These are phyloP conservation scores for Pterocles burchelli DNA, from an alignment of 2,113 vertebrate species.

Conservation along the genomic window DNA sequence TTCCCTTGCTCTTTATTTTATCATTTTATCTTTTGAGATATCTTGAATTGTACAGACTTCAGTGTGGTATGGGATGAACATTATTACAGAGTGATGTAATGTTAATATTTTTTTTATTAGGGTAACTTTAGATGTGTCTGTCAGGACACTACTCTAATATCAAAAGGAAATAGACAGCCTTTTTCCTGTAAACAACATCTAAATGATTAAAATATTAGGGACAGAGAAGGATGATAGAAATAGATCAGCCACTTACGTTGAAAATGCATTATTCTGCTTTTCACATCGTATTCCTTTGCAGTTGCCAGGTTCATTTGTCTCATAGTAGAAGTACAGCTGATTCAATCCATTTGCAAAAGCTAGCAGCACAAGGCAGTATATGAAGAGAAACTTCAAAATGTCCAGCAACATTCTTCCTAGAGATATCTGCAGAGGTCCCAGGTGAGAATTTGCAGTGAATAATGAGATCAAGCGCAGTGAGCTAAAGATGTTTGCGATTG, in stretches of 20 bases:
- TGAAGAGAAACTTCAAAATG: slow-evolving; percentile 98
- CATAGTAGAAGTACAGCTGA: slow-evolving; percentile 95
- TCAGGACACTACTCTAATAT: neutral
- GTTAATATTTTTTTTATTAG: neutral
- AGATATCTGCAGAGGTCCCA: slow-evolving; percentile 97
- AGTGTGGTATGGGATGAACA: neutral
- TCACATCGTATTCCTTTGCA: slow-evolving; percentile 94
- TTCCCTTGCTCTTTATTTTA: neutral
- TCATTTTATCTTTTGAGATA: neutral
- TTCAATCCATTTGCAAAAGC: slow-evolving; percentile 98
- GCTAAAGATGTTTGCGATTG: slow-evolving; percentile 98
- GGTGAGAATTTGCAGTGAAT: slow-evolving; percentile 97
- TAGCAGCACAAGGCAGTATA: slow-evolving; percentile 95
- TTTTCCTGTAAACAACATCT: neutral
- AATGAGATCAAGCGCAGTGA: slow-evolving; percentile 95
- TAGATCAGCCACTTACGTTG: slow-evolving; percentile 84
- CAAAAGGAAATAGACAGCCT: neutral
- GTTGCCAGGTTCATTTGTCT: slow-evolving; percentile 67
- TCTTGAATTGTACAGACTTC: neutral
- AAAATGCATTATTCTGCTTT: slow-evolving; percentile 94
- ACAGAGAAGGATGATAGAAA: neutral
- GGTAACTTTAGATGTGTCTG: neutral
- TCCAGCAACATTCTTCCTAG: slow-evolving; percentile 98
- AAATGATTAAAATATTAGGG: neutral
- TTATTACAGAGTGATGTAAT: neutral